Evolutionary conservation across 2,797 vertebrate species (phyloP).

Genomic region (Takifugu ocellatus): DNA sequence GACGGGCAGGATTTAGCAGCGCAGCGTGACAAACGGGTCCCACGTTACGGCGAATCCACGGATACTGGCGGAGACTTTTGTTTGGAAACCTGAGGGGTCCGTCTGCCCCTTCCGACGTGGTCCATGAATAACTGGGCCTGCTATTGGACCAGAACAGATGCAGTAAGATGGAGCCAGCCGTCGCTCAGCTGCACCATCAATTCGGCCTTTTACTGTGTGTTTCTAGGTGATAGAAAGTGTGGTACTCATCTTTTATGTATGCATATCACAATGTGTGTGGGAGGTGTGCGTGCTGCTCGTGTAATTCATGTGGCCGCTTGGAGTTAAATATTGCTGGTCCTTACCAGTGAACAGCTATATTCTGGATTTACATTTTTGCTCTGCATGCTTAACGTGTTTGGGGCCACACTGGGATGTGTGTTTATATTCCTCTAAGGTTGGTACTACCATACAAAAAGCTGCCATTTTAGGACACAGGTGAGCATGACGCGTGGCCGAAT

Average conservation of each 20-base stretch:
- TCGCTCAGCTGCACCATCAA: background rate
- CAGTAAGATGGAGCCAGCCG: no score
- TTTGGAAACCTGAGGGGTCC: background rate
- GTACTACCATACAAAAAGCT: no score
- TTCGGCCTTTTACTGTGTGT: conserved; percentile 3
- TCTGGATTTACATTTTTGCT: background rate
- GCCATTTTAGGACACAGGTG: no score
- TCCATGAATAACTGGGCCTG: background rate
- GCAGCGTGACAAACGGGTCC: no score
- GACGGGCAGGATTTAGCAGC: no score
- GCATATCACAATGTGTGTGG: conserved; percentile 11
- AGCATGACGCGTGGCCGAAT: no score
- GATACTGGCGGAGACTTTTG: no score
- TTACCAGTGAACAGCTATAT: no score
- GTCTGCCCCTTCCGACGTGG: background rate
- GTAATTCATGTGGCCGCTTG: conserved; percentile 9
- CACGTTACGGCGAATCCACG: no score
- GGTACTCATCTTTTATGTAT: conserved; percentile 12
- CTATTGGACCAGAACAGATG: background rate
- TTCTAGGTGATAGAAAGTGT: conserved; percentile 21
- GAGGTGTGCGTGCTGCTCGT: background rate
- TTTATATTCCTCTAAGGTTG: no score
- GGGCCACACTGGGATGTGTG: no score
- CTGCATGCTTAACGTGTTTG: no score
- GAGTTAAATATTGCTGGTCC: conserved; percentile 4